Percentiles rank a stretch among this genome's conserved stretches.
phyloP scores from a whole-genome alignment of 2,797 vertebrate species.

The Gouania willdenowi region DNA sequence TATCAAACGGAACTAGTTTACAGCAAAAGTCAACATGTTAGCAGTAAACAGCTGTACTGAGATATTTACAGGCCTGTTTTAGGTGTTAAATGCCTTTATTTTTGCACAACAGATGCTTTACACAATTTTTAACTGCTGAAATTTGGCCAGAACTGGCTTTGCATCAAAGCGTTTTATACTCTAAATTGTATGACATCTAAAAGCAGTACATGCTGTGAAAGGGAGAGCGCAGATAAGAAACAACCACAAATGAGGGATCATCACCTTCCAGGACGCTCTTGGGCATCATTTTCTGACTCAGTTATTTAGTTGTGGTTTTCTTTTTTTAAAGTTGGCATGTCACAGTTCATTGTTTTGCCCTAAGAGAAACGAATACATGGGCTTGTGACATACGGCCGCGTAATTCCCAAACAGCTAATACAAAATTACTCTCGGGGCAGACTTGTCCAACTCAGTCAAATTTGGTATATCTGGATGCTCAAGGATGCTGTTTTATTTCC shows the following conservation, averaged over 20 bases:
- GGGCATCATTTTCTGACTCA: constrained; percentile 25
- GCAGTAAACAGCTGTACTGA: constrained; percentile 42
- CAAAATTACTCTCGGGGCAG: constrained; percentile 40
- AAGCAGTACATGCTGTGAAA: constrained; percentile 23
- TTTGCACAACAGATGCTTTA: constrained; percentile 45
- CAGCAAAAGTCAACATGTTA: constrained; percentile 63
- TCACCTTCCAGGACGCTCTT: constrained; percentile 19
- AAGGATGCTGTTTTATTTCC: constrained; percentile 31
- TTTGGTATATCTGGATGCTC: constrained; percentile 39
- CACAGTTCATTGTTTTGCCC: constrained; percentile 13
- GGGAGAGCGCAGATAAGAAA: not conserved
- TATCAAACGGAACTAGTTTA: constrained; percentile 66
- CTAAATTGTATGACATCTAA: constrained; percentile 52
- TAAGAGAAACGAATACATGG: constrained; percentile 5
- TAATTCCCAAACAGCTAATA: constrained; percentile 24
- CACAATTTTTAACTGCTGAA: constrained; percentile 40
- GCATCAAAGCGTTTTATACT: constrained; percentile 35
- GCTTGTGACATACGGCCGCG: constrained; percentile 16
- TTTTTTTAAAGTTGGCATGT: too few species aligned
- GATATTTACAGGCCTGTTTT: constrained; percentile 21
- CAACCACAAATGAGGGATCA: constrained; percentile 14
- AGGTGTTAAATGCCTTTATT: constrained; percentile 30
- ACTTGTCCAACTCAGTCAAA: constrained; percentile 64
- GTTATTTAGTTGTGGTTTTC: constrained; percentile 39
- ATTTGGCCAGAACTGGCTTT: constrained; percentile 47